phyloP scores from a whole-genome alignment of 1,140 invertebrate species.

The Pemphigus obesinymphae region DNA sequence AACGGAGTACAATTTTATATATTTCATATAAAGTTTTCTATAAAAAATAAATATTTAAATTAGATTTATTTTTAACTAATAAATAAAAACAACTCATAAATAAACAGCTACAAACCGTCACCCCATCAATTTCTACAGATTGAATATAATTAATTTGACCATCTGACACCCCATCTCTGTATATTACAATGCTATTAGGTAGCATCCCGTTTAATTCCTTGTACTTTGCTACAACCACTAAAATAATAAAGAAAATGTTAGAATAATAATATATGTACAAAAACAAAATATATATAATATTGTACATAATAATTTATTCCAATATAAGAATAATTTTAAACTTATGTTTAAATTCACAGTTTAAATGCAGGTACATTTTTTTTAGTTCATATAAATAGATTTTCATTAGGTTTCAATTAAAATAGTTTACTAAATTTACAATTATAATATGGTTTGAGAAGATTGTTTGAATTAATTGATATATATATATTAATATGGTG shows the following conservation, averaged over 20 bases:
- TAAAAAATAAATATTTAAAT: not conserved
- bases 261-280: no score
- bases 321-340: no score
- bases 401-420: no score
- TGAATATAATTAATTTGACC: slow-evolving; percentile 69
- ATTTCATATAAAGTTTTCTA: not conserved
- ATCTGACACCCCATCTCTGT: slow-evolving; percentile 77
- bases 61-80: not conserved
- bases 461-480: no score
- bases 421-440: no score
- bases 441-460: no score
- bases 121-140: slow-evolving; percentile 58
- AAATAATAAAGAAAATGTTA: not conserved
- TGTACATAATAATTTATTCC: no score
- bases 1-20: not conserved
- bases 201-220: slow-evolving; percentile 51
- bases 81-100: not conserved
- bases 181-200: slow-evolving; percentile 61
- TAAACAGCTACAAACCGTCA: slow-evolving; percentile 39
- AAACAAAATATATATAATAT: no score
- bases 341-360: no score
- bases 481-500: no score
- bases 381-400: no score
- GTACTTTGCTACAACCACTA: slow-evolving; percentile 57
- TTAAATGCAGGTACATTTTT: no score